Evolutionary conservation across 2,888 invertebrate species (phyloP), one percentile per base, ranked within the genome.

Genomic region (Temnothorax ravouxi): DNA sequence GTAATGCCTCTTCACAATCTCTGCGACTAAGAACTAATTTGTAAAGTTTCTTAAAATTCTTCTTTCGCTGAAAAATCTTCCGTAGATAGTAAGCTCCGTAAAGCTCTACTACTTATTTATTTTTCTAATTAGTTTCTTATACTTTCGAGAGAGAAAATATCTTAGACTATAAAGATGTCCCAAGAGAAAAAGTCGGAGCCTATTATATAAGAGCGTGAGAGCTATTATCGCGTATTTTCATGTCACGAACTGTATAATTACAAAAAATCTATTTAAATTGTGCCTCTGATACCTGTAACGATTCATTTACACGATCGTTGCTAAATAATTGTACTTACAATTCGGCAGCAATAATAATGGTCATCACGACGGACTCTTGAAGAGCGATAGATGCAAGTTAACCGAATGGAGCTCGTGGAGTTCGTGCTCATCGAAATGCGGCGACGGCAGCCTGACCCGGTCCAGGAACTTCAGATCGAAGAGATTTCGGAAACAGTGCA

Each of bases 341-440:
- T 77, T 83, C 6, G 11, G 67, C 29, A 88, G 87, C 61, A 71
- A n/a, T 13, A 91, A 86, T 64, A 71, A 80, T 38, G 91, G 88
- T 5, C 86, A 83, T 3, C 41, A 85, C 8, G 29, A 84, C 1
- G 83, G 82, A 1, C 21, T 90, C 6, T 62, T 92, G 52, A 84
- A 90, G 4, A 90, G 95, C 62, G 95, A 95, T 44, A 93, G 93
- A 87, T 99, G 99, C 94, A 96, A 96, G 0, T 97, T 98, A 41
- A 95, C 96, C 0, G 96, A 97, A 29, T 99, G 98, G 96, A 95
- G 96, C n/a, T 91, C 95, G 9, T 99, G 98, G 98, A 97, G 97
- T 64, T 95, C 96, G 21, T 99, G 99, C 94, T 97, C 98, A 3
- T 98, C 98, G 52, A 96, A 96, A 50, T 99, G 99, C 95, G 99